Conservation (phyloP, 2,113 vertebrate genomes). For the Chlamydotis undulata region DNA sequence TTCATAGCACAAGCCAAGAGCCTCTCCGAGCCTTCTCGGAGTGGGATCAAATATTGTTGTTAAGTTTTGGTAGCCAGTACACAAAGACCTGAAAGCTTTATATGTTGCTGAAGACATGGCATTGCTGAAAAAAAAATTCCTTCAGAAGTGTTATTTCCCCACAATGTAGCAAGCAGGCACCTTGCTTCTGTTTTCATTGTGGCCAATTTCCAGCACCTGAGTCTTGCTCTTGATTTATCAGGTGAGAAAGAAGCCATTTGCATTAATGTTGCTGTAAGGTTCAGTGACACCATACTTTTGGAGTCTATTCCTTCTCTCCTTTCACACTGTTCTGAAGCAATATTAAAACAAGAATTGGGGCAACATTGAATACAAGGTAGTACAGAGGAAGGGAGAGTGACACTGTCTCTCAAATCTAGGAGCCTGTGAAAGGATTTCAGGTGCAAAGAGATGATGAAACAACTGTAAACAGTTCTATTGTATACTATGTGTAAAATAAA, state of each 20-base stretch:
- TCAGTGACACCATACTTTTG: not conserved
- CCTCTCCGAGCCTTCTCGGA: not conserved
- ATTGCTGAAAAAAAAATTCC: not conserved
- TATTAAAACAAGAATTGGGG: not conserved
- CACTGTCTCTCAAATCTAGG: too few relatives aligned
- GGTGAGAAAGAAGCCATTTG: not conserved
- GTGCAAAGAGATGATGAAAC: too few relatives aligned
- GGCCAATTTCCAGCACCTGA: too few relatives aligned
- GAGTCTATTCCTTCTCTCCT: not conserved
- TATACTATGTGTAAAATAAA: too few relatives aligned
- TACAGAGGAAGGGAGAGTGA: too few relatives aligned
- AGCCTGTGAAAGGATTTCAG: too few relatives aligned
- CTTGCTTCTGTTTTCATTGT: not conserved
- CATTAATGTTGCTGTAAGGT: not conserved
- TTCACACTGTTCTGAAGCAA: not conserved
- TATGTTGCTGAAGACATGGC: not conserved
- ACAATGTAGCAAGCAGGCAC: not conserved
- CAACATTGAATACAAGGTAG: too few relatives aligned
- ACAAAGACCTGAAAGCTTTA: not conserved
- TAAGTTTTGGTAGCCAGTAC: not conserved
- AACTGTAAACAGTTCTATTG: too few relatives aligned
- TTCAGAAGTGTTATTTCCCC: not conserved
- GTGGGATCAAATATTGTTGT: not conserved
- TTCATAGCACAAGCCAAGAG: not conserved
- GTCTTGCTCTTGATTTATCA: not conserved